phyloP scores from a whole-genome alignment of 2,888 invertebrate species.

The Geotrupes spiniger region DNA sequence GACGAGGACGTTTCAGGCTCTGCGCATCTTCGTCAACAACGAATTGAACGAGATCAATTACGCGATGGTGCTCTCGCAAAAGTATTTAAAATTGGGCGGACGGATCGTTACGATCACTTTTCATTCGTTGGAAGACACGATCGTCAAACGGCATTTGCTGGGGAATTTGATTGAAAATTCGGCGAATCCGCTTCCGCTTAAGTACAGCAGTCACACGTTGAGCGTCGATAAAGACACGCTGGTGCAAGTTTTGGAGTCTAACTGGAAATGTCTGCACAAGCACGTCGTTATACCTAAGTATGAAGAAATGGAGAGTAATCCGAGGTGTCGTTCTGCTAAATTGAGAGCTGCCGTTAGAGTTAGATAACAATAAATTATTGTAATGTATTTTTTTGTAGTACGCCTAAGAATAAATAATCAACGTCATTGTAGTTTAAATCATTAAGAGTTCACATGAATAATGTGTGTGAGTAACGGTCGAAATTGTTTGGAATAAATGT shows the following conservation, averaged over 20 bases:
- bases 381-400: too few relatives aligned
- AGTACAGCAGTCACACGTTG: constrained; percentile 64
- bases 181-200: constrained; percentile 69
- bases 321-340: constrained; percentile 85
- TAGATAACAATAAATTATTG: too few relatives aligned
- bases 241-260: constrained; percentile 59
- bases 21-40: constrained; percentile 94
- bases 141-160: constrained; percentile 84
- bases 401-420: too few relatives aligned
- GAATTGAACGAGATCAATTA: constrained; percentile 94
- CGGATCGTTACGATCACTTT: constrained; percentile 81
- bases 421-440: too few relatives aligned
- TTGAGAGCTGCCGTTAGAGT: constrained; percentile 79
- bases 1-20: constrained; percentile 89
- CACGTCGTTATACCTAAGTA: constrained; percentile 73
- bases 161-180: constrained; percentile 72
- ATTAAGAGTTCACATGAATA: too few relatives aligned
- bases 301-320: constrained; percentile 75
- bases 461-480: too few relatives aligned
- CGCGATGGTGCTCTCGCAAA: constrained; percentile 74
- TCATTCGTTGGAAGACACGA: constrained; percentile 91
- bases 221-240: constrained; percentile 61
- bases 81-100: constrained; percentile 75
- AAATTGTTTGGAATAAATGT: too few relatives aligned
- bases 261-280: constrained; percentile 78